Percentiles rank a stretch among this genome's conserved stretches.
Evolutionary conservation across 2,797 vertebrate genomes (phyloP).

Genomic region (Peromyscus nudipes): DNA sequence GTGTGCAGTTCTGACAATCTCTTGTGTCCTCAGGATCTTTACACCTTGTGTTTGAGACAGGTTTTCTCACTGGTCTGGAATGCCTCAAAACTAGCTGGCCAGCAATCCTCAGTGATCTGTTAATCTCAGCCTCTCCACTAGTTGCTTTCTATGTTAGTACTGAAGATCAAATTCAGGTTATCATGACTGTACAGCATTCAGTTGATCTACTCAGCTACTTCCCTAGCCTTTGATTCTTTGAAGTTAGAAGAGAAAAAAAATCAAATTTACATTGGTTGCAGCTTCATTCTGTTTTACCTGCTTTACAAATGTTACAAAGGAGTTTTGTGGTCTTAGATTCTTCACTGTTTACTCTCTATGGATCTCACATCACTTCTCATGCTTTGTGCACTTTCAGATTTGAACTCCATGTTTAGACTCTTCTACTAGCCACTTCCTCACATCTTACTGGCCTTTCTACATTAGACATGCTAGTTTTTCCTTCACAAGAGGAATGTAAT

Average conservation of each 20-base stretch:
- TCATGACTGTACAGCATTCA: neutral
- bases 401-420: neutral
- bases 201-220: neutral
- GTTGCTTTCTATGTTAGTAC: neutral
- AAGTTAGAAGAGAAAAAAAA: neutral
- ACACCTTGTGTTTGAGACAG: neutral
- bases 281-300: neutral
- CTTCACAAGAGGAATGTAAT: neutral
- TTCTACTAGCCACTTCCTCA: neutral
- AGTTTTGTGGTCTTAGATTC: neutral
- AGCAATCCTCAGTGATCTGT: neutral
- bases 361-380: neutral
- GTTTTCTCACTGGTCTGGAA: neutral
- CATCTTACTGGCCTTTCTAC: neutral
- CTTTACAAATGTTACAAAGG: neutral
- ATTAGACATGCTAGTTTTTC: neutral
- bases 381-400: neutral
- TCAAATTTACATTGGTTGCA: neutral
- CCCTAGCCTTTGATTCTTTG: neutral
- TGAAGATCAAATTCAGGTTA: neutral
- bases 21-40: neutral
- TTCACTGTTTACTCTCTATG: neutral
- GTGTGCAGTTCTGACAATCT: too few relatives aligned
- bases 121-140: neutral
- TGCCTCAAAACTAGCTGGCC: neutral